These are phyloP conservation scores for Pyrrhosoma nymphula DNA, from an alignment of 2,888 invertebrate genomes.

Conservation along the genomic window DNA sequence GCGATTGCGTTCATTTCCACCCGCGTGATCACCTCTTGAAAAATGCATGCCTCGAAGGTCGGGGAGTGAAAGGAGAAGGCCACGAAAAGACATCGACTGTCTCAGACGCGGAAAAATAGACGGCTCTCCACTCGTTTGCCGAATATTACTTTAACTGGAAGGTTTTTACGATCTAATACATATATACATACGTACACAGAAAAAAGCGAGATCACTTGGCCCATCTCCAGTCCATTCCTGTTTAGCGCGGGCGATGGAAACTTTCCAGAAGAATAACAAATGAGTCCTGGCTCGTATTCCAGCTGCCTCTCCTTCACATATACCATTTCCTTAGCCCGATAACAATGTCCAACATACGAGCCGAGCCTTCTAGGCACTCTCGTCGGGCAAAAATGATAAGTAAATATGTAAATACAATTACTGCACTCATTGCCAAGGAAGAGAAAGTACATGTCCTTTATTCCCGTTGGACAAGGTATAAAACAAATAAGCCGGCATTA, in stretches of 20 bases:
- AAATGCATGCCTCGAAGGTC: neutral
- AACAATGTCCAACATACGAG: neutral
- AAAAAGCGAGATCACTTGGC: neutral
- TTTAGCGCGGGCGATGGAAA: neutral
- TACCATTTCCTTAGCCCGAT: neutral
- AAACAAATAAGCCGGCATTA: no score
- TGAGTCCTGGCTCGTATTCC: neutral
- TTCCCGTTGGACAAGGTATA: neutral
- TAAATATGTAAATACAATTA: neutral
- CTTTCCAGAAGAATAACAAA: slow-evolving; percentile 15
- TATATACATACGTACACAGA: neutral
- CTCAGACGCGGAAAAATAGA: neutral
- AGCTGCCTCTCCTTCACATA: neutral
- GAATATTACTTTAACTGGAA: neutral
- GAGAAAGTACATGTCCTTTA: neutral
- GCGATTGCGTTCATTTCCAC: neutral
- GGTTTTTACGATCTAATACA: neutral
- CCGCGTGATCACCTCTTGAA: no score
- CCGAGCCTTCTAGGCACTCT: neutral
- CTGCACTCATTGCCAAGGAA: neutral
- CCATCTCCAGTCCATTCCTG: neutral
- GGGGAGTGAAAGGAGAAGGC: neutral
- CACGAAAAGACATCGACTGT: neutral
- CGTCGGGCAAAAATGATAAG: neutral
- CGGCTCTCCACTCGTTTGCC: neutral